Conservation (phyloP, 1,140 invertebrate species). For the Drosophila punjabiensis region DNA sequence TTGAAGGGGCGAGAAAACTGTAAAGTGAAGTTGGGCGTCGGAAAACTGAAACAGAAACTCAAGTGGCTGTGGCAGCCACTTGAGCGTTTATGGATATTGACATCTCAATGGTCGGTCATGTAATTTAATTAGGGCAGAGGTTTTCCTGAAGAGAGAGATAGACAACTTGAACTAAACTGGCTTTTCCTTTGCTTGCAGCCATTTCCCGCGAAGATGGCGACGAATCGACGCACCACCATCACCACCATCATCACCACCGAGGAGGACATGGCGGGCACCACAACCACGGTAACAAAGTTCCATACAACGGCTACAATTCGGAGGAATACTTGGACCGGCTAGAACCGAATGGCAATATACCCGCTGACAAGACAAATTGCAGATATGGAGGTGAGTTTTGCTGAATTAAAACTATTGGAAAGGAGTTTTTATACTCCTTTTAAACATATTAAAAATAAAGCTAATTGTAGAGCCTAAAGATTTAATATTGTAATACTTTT, state of each 20-base stretch:
- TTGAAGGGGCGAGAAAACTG: conserved; percentile 13
- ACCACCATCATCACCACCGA: conserved; percentile 80
- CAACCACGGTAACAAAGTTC: conserved; percentile 88
- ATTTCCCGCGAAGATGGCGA: conserved; percentile 92
- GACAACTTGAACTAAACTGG: conserved; percentile 33
- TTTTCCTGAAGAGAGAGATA: background rate
- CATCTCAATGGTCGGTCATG: conserved; percentile 31
- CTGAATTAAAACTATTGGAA: background rate
- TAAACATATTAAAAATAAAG: background rate
- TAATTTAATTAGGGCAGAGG: conserved; percentile 41
- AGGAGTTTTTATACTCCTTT: background rate
- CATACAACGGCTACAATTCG: conserved; percentile 94
- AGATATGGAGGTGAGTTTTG: conserved; percentile 83
- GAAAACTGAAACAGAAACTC: conserved; percentile 7
- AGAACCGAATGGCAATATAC: conserved; percentile 95
- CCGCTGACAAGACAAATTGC: conserved; percentile 85
- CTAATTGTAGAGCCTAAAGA: background rate
- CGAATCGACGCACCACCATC: conserved; percentile 86
- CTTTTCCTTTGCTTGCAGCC: conserved; percentile 86
- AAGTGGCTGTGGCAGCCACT: conserved; percentile 37
- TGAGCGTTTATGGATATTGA: conserved; percentile 45
- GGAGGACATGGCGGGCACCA: conserved; percentile 80
- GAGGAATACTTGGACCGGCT: conserved; percentile 96
- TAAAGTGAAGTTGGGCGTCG: conserved; percentile 17
- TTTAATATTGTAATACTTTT: background rate